Percentiles rank a stretch among this genome's conserved stretches.
These are phyloP conservation scores for Rhinogobius similis DNA, from an alignment of 2,113 vertebrate species.

Conservation along the genomic window DNA sequence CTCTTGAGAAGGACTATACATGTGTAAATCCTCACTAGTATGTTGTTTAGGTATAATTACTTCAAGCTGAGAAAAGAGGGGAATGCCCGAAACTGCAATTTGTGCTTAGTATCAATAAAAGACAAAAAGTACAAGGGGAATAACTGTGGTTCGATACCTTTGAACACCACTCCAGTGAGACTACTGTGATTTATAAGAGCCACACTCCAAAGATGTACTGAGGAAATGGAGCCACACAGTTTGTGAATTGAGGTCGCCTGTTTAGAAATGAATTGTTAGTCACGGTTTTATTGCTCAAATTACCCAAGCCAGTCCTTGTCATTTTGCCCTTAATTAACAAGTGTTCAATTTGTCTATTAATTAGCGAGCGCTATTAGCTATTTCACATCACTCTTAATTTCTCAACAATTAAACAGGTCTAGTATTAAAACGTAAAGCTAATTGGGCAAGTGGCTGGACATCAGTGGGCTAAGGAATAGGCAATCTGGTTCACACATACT, in stretches of 20 bases:
- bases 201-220: conserved; percentile 6
- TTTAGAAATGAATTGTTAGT: conserved; percentile 86
- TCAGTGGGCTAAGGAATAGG: conserved; percentile 34
- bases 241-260: conserved; percentile 75
- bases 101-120: conserved; percentile 23
- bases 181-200: conserved; percentile 37
- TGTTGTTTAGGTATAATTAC: conserved; percentile 36
- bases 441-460: conserved; percentile 81
- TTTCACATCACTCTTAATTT: conserved; percentile 89
- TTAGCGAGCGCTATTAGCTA: conserved; percentile 88
- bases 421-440: conserved; percentile 89
- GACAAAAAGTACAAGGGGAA: conserved; percentile 33
- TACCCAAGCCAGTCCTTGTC: conserved; percentile 84
- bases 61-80: conserved; percentile 25
- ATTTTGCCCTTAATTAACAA: conserved; percentile 96
- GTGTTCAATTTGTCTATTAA: conserved; percentile 89
- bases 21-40: conserved; percentile 22
- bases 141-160: conserved; percentile 27
- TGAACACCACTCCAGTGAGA: conserved; percentile 36
- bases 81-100: conserved; percentile 22
- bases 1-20: conserved; percentile 33
- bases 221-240: neutral
- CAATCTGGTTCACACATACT: conserved; percentile 20
- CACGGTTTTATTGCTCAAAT: conserved; percentile 87
- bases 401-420: conserved; percentile 87